These are phyloP conservation scores for Ispidina picta DNA, from an alignment of 2,797 vertebrate species.

Conservation along the genomic window DNA sequence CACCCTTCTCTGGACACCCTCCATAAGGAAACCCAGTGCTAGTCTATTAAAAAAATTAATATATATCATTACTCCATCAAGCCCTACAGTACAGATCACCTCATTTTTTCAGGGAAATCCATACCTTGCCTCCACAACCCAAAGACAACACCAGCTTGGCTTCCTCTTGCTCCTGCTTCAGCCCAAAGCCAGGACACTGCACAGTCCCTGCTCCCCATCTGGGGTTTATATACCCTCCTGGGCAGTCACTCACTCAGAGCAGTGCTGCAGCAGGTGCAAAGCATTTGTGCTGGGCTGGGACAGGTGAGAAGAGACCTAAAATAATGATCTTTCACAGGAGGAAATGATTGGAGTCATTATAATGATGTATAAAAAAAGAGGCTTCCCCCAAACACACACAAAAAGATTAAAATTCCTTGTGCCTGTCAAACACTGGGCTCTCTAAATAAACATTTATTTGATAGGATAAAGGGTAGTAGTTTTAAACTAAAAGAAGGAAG, in stretches of 20 bases:
- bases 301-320: neutral
- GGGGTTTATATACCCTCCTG: neutral
- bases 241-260: neutral
- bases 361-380: neutral
- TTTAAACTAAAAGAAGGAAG: too few species aligned
- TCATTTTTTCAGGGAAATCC: fast-evolving
- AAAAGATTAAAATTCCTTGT: neutral
- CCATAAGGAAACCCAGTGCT: neutral
- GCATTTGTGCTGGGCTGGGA: neutral
- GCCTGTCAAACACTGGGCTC: neutral
- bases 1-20: too few species aligned
- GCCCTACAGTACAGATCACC: fast-evolving
- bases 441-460: neutral
- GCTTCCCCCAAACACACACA: too few species aligned
- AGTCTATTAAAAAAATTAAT: neutral
- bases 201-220: fast-evolving
- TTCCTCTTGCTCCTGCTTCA: fast-evolving
- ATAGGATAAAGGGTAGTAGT: neutral
- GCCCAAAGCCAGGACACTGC: fast-evolving
- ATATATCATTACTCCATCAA: neutral
- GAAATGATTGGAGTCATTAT: fast-evolving
- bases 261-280: neutral
- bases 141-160: fast-evolving
- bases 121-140: fast-evolving
- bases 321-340: neutral